Base-by-base conservation (phyloP, 2,888 invertebrate species). In the Agrochola litura region DNA sequence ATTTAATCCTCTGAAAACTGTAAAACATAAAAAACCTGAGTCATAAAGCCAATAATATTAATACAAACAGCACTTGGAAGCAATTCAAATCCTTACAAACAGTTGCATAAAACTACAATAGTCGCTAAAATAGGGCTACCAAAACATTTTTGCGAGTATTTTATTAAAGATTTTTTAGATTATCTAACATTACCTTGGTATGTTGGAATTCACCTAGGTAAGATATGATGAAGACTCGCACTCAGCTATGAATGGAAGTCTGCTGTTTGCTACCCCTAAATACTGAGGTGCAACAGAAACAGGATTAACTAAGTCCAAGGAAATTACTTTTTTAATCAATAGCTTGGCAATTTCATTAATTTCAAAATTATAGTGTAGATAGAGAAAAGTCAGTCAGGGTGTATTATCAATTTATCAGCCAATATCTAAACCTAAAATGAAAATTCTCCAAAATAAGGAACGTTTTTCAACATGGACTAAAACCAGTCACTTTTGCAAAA, bases 71-170 rank as follows among this genome's bases (percentile, higher is more conserved):
- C 90, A 92, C 93, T 93, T 92, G 92, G 92, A 90, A 88, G 89
- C 92, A 90, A 90, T 92, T 92, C 91, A 92, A 91, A 92, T 89
- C 89, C 87, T 88, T 83, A 91, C 92, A 92, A 93, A 93, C 89
- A 91, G 88, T 85, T 91, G 92, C 90, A 92, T 91, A 92, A 92
- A 93, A 91, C 89, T 92, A 89, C 90, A 82, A 90, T 90, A 88
- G 73, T 75, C 77, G 58, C 43, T 54, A 9, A 1, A 22, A 16
- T 73, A 89, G 88, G 88, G 88, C 52, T 88, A 72, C 10, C 84
- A 77, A 37, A 10, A 41, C 0, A 41, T 16, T 68, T n/a, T 41
- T 54, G 54, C 10, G 14, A 49, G 12, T 6, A 22, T 22, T 22
- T 22, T 30, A 54, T n/a, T 4, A 10, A 56, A 56, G 4, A 10